These are phyloP conservation scores for Pyrrhosoma nymphula DNA, from an alignment of 2,888 invertebrate genomes.

Conservation along the genomic window DNA sequence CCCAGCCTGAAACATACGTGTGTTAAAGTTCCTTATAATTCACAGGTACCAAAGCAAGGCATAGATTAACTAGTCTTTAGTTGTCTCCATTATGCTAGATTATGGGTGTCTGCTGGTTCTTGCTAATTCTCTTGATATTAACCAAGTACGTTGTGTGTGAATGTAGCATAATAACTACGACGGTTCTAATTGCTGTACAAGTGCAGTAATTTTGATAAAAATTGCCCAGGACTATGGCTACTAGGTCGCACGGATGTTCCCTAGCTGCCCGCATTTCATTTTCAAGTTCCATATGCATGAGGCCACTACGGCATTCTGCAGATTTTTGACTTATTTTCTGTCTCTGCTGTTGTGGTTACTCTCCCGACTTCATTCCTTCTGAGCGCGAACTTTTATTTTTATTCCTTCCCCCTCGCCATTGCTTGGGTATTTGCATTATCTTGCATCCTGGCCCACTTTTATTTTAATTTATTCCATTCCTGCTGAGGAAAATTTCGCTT, in stretches of 20 bases:
- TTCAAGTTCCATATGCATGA: conserved; percentile 53
- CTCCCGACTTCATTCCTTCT: conserved; percentile 40
- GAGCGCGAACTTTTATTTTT: conserved; percentile 13
- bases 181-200: not conserved
- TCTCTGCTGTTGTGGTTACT: not conserved
- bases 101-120: no score
- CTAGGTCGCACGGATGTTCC: conserved; percentile 26
- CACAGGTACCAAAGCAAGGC: no score
- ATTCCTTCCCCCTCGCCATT: not conserved
- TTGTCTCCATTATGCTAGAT: no score
- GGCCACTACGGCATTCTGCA: not conserved
- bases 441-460: conserved; percentile 8
- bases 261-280: conserved; percentile 34
- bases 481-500: not conserved
- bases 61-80: no score
- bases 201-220: conserved; percentile 12
- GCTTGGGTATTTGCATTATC: conserved; percentile 9
- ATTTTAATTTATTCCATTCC: conserved; percentile 27
- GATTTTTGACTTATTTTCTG: not conserved
- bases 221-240: not conserved
- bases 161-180: not conserved
- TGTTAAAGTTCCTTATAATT: no score
- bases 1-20: no score
- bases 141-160: no score
- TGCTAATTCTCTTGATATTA: no score